Base-by-base conservation (phyloP, 2,797 vertebrate genomes). In the Zenarchopterus dispar region DNA sequence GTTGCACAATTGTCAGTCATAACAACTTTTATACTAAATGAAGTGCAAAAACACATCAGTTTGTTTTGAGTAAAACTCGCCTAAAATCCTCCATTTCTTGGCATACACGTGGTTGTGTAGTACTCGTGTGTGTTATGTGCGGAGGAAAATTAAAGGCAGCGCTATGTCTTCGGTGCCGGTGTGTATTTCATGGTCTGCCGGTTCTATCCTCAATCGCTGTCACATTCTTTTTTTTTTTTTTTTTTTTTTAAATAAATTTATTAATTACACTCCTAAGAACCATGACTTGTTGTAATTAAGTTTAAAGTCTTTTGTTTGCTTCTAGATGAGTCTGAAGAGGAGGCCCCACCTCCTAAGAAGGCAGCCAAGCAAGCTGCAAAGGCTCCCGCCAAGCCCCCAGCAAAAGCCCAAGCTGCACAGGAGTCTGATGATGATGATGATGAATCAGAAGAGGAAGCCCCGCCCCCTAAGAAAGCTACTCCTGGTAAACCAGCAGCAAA, bases 111-210 rank as follows among this genome's bases (percentile, higher is more conserved):
- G 33, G 79, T 91, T 81, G 75, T 19, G 42, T 6, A 70, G 88
- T 92, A 84, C 87, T 53, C 78, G 21, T 86, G 91, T 67, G 67
- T 91, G 90, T 59, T 26, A 91, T 91, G 87, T 88, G 65, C 70
- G 89, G 90, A 91, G 91, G 90, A 77, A 92, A 22, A 92, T 6
- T n/a, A 62, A 81, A 74, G 61, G 68, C 91, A 89, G 78, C 2
- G 91, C 89, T 89, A 91, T 92, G 91, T 92, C 90, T 92, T 92
- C 89, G 89, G 91, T 92, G 33, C 91, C 77, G 81, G 88, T 81
- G 77, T 86, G 89, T 90, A 6, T 77, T 56, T 11, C 39, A 45
- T 67, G 8, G 84, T 90, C 84, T 82, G 67, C 85, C 71, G 78
- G 91, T 92, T 84, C 91, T 90, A 90, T 92, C 89, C 89, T 91